These are phyloP conservation scores for Hydra vulgaris DNA, from an alignment of 30 jellyfish, hydroid and myxozoan species.

Conservation along the genomic window DNA sequence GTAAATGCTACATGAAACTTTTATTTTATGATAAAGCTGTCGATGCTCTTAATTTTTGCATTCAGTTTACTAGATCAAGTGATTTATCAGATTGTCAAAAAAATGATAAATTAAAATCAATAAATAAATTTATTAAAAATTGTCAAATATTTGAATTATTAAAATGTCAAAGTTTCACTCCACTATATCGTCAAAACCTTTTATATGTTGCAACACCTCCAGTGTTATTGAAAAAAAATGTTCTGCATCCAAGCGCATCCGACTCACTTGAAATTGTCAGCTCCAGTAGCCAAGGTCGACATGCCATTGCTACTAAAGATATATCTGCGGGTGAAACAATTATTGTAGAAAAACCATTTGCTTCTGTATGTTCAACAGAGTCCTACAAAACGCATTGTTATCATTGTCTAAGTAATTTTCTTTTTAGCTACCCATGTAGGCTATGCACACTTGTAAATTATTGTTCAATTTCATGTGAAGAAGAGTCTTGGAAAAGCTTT, in stretches of 20 bases:
- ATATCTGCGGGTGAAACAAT: slow-evolving; percentile 76
- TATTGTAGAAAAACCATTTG: slow-evolving; percentile 55
- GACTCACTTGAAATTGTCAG: slow-evolving; percentile 31
- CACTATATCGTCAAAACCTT: neutral
- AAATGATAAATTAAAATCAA: slow-evolving; percentile 26
- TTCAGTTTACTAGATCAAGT: slow-evolving; percentile 17
- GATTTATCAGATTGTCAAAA: slow-evolving; percentile 26
- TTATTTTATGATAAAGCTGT: slow-evolving; percentile 16
- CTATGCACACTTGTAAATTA: slow-evolving; percentile 45
- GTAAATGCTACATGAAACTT: slow-evolving; percentile 26
- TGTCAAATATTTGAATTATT: neutral
- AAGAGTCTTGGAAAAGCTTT: slow-evolving; percentile 30
- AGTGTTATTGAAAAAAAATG: slow-evolving; percentile 17
- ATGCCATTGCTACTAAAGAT: slow-evolving; percentile 63
- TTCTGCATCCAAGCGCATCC: slow-evolving; percentile 53
- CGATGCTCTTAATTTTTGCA: slow-evolving; percentile 23
- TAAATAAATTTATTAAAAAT: neutral
- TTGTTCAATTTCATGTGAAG: slow-evolving; percentile 47
- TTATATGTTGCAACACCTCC: slow-evolving; percentile 11
- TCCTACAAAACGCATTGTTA: slow-evolving; percentile 51
- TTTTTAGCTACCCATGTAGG: slow-evolving; percentile 38
- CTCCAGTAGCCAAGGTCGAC: slow-evolving; percentile 34
- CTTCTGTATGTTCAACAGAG: slow-evolving; percentile 39
- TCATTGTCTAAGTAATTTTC: slow-evolving; percentile 55
- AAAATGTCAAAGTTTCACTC: too few species aligned